Evolutionary conservation across 2,888 invertebrate genomes (phyloP), one percentile per base, ranked within the genome.

Genomic region (Altica lythri): DNA sequence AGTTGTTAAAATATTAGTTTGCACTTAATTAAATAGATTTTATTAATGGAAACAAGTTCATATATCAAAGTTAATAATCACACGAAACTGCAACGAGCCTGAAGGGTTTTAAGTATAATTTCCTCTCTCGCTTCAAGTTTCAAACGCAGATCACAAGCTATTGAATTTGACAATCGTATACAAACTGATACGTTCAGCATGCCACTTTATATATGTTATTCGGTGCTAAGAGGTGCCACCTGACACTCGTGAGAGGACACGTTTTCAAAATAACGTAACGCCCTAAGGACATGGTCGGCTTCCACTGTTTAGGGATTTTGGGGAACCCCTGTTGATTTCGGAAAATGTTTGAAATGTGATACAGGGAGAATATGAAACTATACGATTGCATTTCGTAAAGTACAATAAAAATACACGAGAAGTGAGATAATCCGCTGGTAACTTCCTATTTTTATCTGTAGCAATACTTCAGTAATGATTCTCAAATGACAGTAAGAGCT

Each of bases 301-400:
- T n/a, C n/a, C 4, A n/a, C 29, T 4, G n/a, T 6, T 29, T 29
- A 6, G 5, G 29, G 29, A 29, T 29, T 29, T 29, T 29, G 29
- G 29, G 29, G 29, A 29, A 29, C 29, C 29, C 29, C 29, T n/a
- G 29, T 29, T 29, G 29, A 29, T 29, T 29, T 29, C 29, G 29
- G 29, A 29, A 29, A 29, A n/a, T n/a, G 29, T 29, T 29, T 29
- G 29, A 29, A 29, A 29, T n/a, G 29, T n/a, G 29, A 29, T 29
- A 29, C n/a, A 6, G 29, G 8, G 4, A 22, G 22, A 8, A 22
- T n/a, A n/a, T n/a, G n/a, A n/a, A n/a, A n/a, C n/a, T n/a, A n/a
- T n/a, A n/a, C n/a, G n/a, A n/a, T n/a, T n/a, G n/a, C n/a, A n/a
- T n/a, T n/a, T n/a, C n/a, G n/a, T n/a, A n/a, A n/a, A n/a, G n/a